These are phyloP conservation scores for Burhinus oedicnemus DNA, from an alignment of 2,113 vertebrate species.

Conservation along the genomic window DNA sequence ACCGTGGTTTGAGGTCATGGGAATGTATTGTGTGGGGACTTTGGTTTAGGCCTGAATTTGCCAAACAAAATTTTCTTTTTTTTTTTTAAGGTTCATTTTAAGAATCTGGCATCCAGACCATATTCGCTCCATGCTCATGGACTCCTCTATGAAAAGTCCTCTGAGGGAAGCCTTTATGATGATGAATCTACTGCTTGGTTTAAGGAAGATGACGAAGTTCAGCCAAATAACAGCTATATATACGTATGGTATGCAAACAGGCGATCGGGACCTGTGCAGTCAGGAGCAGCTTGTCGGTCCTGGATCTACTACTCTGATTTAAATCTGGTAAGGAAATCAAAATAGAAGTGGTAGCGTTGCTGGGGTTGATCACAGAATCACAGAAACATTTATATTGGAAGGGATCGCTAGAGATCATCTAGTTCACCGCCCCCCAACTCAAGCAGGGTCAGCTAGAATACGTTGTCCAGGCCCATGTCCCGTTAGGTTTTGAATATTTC, in stretches of 20 bases:
- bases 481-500: neutral
- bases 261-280: conserved; percentile 74
- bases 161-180: conserved; percentile 85
- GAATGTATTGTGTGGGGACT: neutral
- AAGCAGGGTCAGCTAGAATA: neutral
- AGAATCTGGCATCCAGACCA: conserved; percentile 87
- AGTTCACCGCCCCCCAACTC: neutral
- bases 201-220: conserved; percentile 83
- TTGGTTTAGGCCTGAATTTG: neutral
- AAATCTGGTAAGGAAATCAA: conserved; percentile 82
- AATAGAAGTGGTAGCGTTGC: neutral
- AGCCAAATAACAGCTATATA: conserved; percentile 83
- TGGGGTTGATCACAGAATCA: neutral
- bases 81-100: conserved; percentile 86
- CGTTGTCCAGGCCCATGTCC: neutral
- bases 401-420: neutral
- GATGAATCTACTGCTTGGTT: conserved; percentile 88
- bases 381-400: neutral
- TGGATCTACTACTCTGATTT: conserved; percentile 95
- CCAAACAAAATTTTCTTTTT: neutral
- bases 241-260: conserved; percentile 87
- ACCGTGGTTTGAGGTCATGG: neutral
- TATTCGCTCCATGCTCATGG: conserved; percentile 94
- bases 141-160: conserved; percentile 88
- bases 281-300: conserved; percentile 83